Base-by-base conservation (phyloP, 2,888 invertebrate genomes). In the Scaptomyza polygonia region DNA sequence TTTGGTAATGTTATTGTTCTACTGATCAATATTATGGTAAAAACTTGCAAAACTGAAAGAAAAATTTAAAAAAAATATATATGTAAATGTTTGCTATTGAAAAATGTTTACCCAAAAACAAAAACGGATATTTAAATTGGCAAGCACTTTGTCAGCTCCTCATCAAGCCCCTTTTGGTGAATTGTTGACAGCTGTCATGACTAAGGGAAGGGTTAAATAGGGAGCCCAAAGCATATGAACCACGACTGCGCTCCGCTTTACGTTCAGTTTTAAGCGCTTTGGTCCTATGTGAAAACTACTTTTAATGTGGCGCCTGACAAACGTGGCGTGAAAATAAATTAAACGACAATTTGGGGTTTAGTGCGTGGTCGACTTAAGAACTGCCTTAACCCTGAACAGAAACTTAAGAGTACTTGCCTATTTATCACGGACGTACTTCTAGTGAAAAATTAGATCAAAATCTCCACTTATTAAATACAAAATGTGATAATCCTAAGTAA, bases 171-270 rank as follows among this genome's bases (percentile, higher is more conserved):
- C 55, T 68, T 53, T 61, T 55, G 52, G 70, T 69, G 77, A 81
- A 77, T 69, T 72, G 83, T 58, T 88, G 88, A 86, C 88, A 86
- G 87, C 85, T 86, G 87, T 65, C 74, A 57, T 30, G 16, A 30
- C n/a, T 16, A 16, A 44, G 43, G 52, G 29, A 11, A 7, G 21
- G 30, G n/a, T 21, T 32, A 29, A 34, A 51, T 39, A 3, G 18
- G 14, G n/a, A 12, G 21, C 12, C 36, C 8, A 43, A 39, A 16
- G 16, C 25, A 29, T 16, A 36, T 45, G 32, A 16, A 21, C 49
- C 54, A 55, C 53, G 64, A 25, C 54, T 52, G 34, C 8, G 32
- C 16, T 34, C 30, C 40, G 30, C 21, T 54, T 55, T 56, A 42
- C 55, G 14, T 49, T 36, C 59, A 49, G 61, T 56, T 70, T 62